Evolutionary conservation across 2,113 vertebrate species (phyloP), one percentile per base, ranked within the genome.

Genomic region (Channa argus): DNA sequence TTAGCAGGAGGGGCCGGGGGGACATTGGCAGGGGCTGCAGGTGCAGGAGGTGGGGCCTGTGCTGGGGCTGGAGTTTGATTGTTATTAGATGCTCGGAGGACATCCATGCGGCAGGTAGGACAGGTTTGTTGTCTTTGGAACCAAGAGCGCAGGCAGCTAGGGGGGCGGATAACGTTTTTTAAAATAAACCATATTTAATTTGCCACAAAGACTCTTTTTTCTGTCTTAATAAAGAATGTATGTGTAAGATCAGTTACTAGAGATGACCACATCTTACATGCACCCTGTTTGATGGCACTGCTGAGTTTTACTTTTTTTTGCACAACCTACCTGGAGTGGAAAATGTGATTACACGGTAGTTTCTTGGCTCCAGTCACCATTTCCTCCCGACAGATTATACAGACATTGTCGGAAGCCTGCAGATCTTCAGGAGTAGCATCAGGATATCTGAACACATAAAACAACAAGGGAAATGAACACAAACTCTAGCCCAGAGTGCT

Each of bases 121-220:
- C 97, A 99, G 2, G 97, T 98, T 92, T 99, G 97, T 86, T 99
- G 97, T 69, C 97, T 94, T 92, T 99, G 97, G 94, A 98, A 99
- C 97, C 97, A 99, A 50, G 97, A 99, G 46, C 97, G 96, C 87
- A 99, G 91, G 90, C 97, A 99, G 90, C 97, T 99, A 87, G 15
- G 43, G 61, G 37, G 53, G 43, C 6, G 24, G 1, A 34, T 13
- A 61, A 45, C 2, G 24, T 37, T 38, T 52, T n/a, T 15, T 6
- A 0, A 38, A 38, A 36, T 1, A 44, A 24, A 24, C 60, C 50
- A 3, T 4, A 7, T 44, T 70, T 2, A 9, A 39, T 61, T 60
- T 37, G 37, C 36, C 7, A 47, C n/a, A n/a, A 4, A 8, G 34
- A 56, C 46, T 24, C 24, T 2, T 1, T 59, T 7, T 9, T 14